Evolutionary conservation across 2,888 invertebrate species (phyloP), one percentile per base, ranked within the genome.

Genomic region (Elysia crispata): DNA sequence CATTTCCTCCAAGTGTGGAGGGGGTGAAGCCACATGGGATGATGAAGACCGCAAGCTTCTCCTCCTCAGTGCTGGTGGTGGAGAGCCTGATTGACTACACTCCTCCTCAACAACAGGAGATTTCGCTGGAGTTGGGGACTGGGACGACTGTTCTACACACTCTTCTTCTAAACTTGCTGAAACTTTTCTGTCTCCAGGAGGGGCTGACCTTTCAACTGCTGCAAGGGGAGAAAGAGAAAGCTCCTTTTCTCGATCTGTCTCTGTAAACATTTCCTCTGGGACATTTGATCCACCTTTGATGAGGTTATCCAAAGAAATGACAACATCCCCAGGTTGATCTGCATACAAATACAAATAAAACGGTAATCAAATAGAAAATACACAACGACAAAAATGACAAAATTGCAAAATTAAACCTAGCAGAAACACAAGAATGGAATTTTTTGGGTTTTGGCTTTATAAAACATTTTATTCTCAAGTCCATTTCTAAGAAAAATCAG

Each of bases 261-360:
- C 41, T 41, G 41, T 6, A 23, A 78, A 78, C 50, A 78, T 73
- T 11, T 78, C 60, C 54, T 30, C 20, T 20, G 79, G 78, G 25
- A 78, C 13, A 1, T 31, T 79, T 31, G 79, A 74, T n/a, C 74
- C 79, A 20, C 33, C 66, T 54, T 60, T 79, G 62, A 80, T 80
- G 76, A 80, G 69, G 50, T 80, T 80, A 41, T 80, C 80, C 49
- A 80, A 25, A 13, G 80, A 80, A 5, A 80, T 50, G 50, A 80
- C 70, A 23, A 80, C 69, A 69, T 80, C 80, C 54, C 76, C 80
- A 30, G 80, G 80, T n/a, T 69, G 57, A 30, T 62, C 80, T 80
- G 69, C 8, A 1, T 25, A 54, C 18, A 70, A 11, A 18, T 6
- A 66, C 15, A 66, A 28, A 28, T 6, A 66, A 66, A 18, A 28